Evolutionary conservation across 2,797 vertebrate species (phyloP), one percentile per base, ranked within the genome.

Genomic region (Gephyroberyx darwinii): DNA sequence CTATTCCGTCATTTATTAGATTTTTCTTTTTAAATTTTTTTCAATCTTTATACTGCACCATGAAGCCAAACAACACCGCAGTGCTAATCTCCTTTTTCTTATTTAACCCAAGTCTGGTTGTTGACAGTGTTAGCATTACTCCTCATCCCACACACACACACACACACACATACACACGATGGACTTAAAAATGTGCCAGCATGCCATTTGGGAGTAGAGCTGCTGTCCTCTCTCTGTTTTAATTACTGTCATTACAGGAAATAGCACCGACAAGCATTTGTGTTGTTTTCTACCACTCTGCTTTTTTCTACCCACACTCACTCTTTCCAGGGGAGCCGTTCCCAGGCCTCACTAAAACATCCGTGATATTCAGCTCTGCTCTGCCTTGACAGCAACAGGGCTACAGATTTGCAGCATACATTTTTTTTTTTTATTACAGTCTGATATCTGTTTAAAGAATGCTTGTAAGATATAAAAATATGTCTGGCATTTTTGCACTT

Each of bases 211-310:
- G 65, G 45, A 84, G 53, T 7, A 41, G 69, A 77, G 60, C 74
- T 70, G 66, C 83, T 80, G 61, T 86, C 81, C 73, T 82, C 77
- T 80, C 73, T 75, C 56, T 77, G 71, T 81, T 91, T 89, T 90
- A 91, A 90, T 90, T 85, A 89, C 70, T 77, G 74, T 81, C 80
- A 90, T 91, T 84, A 87, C 71, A 85, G 78, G 78, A 84, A 86
- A 84, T 41, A 68, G 75, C 61, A 73, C 75, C 83, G 80, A 80
- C 74, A 53, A 74, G 80, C 58, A 5, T 71, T 84, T 82, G 75
- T 74, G 74, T 70, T 82, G 60, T 66, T 71, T 81, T 83, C 69
- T 82, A 69, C 45, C 76, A 79, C 65, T 82, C 78, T 63, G 5
- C 57, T 52, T 8, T 22, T 8, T 62, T 75, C n/a, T 69, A 37